These are phyloP conservation scores for Pecten maximus DNA, from an alignment of 2,888 invertebrate species.

Conservation along the genomic window DNA sequence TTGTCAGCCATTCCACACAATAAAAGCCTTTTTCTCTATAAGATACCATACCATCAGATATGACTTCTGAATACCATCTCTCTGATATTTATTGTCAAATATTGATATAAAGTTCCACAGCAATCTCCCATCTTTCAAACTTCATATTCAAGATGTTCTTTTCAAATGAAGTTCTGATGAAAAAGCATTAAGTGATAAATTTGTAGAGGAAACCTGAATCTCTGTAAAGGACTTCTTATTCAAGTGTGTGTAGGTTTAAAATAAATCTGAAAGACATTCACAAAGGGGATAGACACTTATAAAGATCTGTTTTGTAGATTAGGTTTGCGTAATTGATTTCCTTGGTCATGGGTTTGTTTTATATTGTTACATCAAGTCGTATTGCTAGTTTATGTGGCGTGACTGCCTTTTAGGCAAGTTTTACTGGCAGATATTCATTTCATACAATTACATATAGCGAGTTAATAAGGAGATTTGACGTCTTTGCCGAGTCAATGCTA, in stretches of 20 bases:
- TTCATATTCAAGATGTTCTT: slow-evolving; percentile 19
- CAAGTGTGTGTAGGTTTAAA: slow-evolving; percentile 21
- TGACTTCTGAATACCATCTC: not conserved
- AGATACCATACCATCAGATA: slow-evolving; percentile 17
- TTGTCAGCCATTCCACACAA: not conserved
- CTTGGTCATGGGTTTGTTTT: slow-evolving; percentile 22
- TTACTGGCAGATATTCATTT: slow-evolving; percentile 26
- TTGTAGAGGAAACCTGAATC: slow-evolving; percentile 21
- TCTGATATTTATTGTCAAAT: not conserved
- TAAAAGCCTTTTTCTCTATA: slow-evolving; percentile 3
- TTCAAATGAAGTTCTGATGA: slow-evolving; percentile 6
- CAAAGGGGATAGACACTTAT: slow-evolving; percentile 16
- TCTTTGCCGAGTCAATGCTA: not conserved
- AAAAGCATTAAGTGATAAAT: slow-evolving; percentile 20
- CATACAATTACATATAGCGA: slow-evolving; percentile 8
- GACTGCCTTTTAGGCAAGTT: slow-evolving; percentile 26
- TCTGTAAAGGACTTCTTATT: not conserved
- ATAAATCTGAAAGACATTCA: slow-evolving; percentile 26
- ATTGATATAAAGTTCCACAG: not conserved
- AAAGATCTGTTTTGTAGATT: slow-evolving; percentile 13
- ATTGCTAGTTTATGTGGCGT: slow-evolving; percentile 11
- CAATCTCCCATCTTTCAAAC: slow-evolving; percentile 5
- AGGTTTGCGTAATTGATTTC: slow-evolving; percentile 16
- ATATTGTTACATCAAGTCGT: not conserved
- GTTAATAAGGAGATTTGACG: slow-evolving; percentile 7